A percentile compares a stretch with the other conserved stretches of the same genome.
These are phyloP conservation scores for Ptilorrhoa leucosticta DNA, from an alignment of 2,113 vertebrate genomes.

Conservation along the genomic window DNA sequence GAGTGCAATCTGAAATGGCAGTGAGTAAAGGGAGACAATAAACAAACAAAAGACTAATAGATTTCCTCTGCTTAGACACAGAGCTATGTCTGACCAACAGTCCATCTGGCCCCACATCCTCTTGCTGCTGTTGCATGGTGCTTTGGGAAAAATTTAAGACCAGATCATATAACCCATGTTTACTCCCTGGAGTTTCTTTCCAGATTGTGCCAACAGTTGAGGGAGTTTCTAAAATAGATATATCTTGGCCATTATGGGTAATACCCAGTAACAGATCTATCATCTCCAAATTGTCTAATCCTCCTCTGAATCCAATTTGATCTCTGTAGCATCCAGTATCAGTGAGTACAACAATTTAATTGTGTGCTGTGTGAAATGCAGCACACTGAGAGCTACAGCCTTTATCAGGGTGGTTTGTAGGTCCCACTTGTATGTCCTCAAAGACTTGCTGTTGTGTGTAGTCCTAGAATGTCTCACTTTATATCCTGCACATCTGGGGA, in stretches of 20 bases:
- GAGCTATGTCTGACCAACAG: not conserved
- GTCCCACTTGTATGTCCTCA: not conserved
- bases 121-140: not conserved
- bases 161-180: not conserved
- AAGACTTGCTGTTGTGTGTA: not conserved
- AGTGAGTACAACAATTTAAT: not conserved
- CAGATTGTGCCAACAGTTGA: not conserved
- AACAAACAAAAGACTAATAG: not conserved
- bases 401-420: not conserved
- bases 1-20: not conserved
- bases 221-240: not conserved
- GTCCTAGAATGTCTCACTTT: not conserved
- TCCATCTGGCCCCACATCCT: not conserved
- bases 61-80: not conserved
- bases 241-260: not conserved
- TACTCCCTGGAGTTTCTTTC: not conserved
- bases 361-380: not conserved
- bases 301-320: not conserved
- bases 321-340: not conserved
- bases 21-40: not conserved
- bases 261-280: not conserved
- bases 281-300: not conserved
- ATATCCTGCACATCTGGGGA: not conserved
- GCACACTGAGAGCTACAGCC: not conserved
- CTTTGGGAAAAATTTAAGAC: not conserved